Base-by-base conservation (phyloP, 2,113 vertebrate species). In the Acanthochromis polyacanthus region DNA sequence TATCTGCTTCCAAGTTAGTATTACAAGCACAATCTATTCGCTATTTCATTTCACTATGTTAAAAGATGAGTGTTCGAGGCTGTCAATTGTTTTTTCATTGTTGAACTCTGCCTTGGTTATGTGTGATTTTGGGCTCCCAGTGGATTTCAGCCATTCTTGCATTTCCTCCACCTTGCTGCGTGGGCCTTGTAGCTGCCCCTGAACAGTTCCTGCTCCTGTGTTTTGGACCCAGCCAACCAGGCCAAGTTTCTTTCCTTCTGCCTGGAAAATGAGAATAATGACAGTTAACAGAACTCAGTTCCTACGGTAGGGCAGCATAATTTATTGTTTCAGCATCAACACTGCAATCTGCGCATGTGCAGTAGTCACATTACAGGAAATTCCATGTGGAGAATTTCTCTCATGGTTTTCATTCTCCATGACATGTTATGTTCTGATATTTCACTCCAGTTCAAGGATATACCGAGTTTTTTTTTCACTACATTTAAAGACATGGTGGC, bases 221-320 rank as follows among this genome's bases (percentile, higher is more conserved):
- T 99, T 99, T 76, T 93, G 94, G 75, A 99, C 97, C 97, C 97
- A 99, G 59, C 98, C 98, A 5, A 98, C 97, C 32, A 99, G 91
- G 25, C 97, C 97, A 5, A 97, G 91, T 28, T 93, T 95, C 91
- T 95, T 95, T 1, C 95, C 96, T 50, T 99, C 95, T 38, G 94
- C 93, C 97, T 99, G 86, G 40, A 91, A 78, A 68, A 71, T 10
- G 1, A 71, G 45, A 67, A 22, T 6, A 57, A 9, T 8, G 6
- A 36, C 10, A 36, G 32, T 36, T 36, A 36, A 8, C 7, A 36
- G 9, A 10, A 36, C 0, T 56, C 23, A 28, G 14, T 17, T n/a
- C 56, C 30, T 10, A 58, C 22, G 40, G 30, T 9, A 36, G 32
- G 32, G 9, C 30, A 5, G 30, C 30, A 30, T 30, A 30, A 30